These are phyloP conservation scores for Peromyscus maniculatus DNA, from an alignment of 2,113 vertebrate genomes.

Conservation along the genomic window DNA sequence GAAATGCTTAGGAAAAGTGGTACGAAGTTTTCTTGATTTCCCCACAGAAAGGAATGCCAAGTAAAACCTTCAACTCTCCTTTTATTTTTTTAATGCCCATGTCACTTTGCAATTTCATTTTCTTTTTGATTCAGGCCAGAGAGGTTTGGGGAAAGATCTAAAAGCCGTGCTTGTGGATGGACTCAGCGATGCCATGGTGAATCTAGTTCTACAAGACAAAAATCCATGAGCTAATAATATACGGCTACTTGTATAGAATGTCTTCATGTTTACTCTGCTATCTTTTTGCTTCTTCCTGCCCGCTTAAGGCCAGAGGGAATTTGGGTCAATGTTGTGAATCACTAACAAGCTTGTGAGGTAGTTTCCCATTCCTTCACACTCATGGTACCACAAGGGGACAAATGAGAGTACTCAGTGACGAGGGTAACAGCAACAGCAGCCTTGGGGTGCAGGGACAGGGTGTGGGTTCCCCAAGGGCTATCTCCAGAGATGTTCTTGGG, in stretches of 20 bases:
- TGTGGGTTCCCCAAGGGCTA: background rate
- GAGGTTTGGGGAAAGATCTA: background rate
- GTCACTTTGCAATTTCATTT: background rate
- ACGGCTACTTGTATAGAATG: background rate
- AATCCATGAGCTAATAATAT: background rate
- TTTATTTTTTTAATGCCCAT: background rate
- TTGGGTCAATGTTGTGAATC: constrained; percentile 14
- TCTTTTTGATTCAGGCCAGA: background rate
- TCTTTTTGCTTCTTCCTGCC: constrained; percentile 16
- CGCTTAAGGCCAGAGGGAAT: constrained; percentile 11
- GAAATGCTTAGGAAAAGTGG: constrained; percentile 55
- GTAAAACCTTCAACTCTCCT: background rate
- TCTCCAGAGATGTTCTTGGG: background rate
- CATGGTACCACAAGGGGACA: background rate
- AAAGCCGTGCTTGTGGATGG: background rate
- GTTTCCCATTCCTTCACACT: background rate
- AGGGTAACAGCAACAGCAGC: background rate
- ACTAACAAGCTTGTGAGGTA: background rate
- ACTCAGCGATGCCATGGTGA: background rate
- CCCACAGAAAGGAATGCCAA: constrained; percentile 59
- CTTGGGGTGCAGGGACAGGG: background rate
- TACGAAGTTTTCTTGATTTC: constrained; percentile 47
- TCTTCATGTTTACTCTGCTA: background rate
- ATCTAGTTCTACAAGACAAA: background rate
- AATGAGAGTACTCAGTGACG: background rate